phyloP scores from a whole-genome alignment of 2,797 vertebrate species.

The Streptopelia turtur region DNA sequence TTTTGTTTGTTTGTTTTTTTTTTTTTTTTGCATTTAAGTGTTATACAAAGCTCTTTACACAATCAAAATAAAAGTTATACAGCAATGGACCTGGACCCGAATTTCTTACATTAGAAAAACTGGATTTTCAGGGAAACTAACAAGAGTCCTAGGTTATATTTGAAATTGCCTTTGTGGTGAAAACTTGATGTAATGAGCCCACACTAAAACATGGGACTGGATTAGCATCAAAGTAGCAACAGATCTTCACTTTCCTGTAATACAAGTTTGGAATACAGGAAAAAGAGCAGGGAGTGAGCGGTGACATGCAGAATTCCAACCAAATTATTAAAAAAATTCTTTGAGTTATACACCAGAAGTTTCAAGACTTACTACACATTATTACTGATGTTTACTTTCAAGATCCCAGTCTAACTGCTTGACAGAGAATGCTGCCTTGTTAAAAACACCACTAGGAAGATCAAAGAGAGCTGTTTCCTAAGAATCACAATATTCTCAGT shows the following conservation, averaged over 20 bases:
- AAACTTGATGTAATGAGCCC: background rate
- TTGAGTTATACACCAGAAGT: background rate
- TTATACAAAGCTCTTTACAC: background rate
- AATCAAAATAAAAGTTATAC: background rate
- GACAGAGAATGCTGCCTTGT: background rate
- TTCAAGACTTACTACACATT: constrained; percentile 13
- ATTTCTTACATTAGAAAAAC: background rate
- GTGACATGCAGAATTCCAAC: background rate
- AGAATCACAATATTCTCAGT: constrained; percentile 12
- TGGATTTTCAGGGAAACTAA: background rate
- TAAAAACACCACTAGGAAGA: constrained; percentile 37
- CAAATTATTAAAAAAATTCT: background rate
- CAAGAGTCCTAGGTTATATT: background rate
- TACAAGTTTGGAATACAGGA: background rate
- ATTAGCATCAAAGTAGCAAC: background rate
- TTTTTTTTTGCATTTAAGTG: background rate
- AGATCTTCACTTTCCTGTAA: background rate
- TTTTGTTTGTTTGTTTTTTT: too few relatives aligned
- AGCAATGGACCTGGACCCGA: background rate
- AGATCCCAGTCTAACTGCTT: background rate
- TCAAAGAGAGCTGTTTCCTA: constrained; percentile 58
- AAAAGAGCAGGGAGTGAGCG: background rate
- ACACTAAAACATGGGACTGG: background rate
- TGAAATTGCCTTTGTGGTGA: background rate
- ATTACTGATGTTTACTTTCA: background rate